These are phyloP conservation scores for Spicauda simplicius DNA, from an alignment of 2,888 invertebrate species.

Conservation along the genomic window DNA sequence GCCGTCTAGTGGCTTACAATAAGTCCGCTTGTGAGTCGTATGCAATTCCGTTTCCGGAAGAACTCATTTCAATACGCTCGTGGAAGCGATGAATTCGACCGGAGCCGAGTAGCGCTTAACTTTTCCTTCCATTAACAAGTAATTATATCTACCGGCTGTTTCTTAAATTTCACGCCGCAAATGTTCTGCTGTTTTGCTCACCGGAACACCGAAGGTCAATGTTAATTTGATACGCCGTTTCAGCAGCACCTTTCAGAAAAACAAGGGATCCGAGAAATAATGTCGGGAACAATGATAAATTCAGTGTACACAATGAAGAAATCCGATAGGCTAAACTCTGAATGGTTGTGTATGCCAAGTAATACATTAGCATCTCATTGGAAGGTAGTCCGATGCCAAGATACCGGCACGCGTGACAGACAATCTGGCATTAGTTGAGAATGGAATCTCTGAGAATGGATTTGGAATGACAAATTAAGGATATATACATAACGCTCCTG, in stretches of 20 bases:
- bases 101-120: constrained; percentile 8
- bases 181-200: constrained; percentile 24
- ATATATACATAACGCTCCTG: not conserved
- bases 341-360: constrained; percentile 73
- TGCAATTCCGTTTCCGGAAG: constrained; percentile 47
- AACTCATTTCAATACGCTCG: constrained; percentile 42
- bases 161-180: constrained; percentile 35
- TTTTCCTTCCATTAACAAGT: constrained; percentile 28
- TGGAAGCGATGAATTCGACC: constrained; percentile 1
- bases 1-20: constrained; percentile 51
- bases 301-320: constrained; percentile 49
- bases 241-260: constrained; percentile 44
- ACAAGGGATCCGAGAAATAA: constrained; percentile 54
- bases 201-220: constrained; percentile 51
- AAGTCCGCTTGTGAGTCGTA: constrained; percentile 44
- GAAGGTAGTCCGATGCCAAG: constrained; percentile 57
- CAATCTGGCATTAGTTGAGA: constrained; percentile 25
- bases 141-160: constrained; percentile 22
- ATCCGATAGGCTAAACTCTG: constrained; percentile 63
- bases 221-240: constrained; percentile 48
- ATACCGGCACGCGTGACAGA: constrained; percentile 40
- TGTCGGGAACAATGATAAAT: constrained; percentile 52
- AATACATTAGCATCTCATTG: constrained; percentile 80
- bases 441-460: not conserved
- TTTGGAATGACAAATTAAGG: constrained; percentile 23